Percentiles rank a stretch among this genome's conserved stretches.
Evolutionary conservation across 2,113 vertebrate genomes (phyloP).

Genomic region (Onychorhynchus coronatus): DNA sequence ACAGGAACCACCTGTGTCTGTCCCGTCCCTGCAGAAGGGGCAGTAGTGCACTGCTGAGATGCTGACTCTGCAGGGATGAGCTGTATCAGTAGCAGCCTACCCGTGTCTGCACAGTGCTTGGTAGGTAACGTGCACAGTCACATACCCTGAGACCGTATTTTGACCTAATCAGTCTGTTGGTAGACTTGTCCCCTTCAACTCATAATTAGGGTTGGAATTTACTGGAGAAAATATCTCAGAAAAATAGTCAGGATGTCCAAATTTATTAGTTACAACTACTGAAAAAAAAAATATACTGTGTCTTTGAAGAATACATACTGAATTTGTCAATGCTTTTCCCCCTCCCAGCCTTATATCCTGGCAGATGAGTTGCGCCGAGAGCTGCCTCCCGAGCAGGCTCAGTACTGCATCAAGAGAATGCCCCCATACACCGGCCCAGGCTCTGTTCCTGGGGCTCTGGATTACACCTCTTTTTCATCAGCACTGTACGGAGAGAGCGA

Average conservation of each 20-base stretch:
- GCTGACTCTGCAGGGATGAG: neutral
- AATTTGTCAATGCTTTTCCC: slow-evolving; percentile 11
- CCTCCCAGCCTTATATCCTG: slow-evolving; percentile 80
- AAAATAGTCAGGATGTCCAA: neutral
- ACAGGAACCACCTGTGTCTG: neutral
- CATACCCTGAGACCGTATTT: neutral
- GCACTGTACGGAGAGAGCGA: slow-evolving; percentile 88
- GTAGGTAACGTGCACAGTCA: neutral
- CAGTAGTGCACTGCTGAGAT: neutral
- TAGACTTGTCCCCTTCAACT: neutral
- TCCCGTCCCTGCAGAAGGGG: neutral
- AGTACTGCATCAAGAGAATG: slow-evolving; percentile 88
- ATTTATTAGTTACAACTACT: neutral
- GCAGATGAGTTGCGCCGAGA: slow-evolving; percentile 84
- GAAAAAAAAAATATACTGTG: neutral
- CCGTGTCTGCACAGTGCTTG: neutral
- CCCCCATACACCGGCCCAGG: slow-evolving; percentile 78
- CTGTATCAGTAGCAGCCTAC: neutral
- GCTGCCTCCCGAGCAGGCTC: slow-evolving; percentile 85
- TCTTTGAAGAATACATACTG: neutral
- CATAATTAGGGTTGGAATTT: neutral
- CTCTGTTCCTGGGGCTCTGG: slow-evolving; percentile 80
- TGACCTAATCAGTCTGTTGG: neutral
- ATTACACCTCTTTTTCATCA: slow-evolving; percentile 84
- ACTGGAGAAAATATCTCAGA: neutral